A percentile compares a stretch with the other conserved stretches of the same genome.
These are phyloP conservation scores for Physocephala rufipes DNA, from an alignment of 2,888 invertebrate genomes.

Conservation along the genomic window DNA sequence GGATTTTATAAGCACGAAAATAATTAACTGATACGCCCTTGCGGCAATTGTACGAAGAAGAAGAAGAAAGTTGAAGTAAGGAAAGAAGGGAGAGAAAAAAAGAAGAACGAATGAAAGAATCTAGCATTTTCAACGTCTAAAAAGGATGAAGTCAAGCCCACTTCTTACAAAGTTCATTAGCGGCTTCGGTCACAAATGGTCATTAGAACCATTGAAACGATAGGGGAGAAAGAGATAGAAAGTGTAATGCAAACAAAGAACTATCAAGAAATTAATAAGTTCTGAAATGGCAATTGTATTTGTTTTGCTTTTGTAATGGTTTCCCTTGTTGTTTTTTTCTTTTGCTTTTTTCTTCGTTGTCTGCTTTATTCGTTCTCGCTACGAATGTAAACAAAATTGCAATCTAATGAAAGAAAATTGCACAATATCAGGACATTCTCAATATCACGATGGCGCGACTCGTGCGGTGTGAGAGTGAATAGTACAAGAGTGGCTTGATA, in stretches of 20 bases:
- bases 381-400: constrained; percentile 28
- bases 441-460: no score
- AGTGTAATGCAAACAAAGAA: not conserved
- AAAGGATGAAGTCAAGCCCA: not conserved
- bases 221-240: constrained; percentile 6
- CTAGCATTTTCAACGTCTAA: not conserved
- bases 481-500: not conserved
- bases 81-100: not conserved
- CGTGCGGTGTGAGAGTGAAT: not conserved
- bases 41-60: no score
- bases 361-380: not conserved
- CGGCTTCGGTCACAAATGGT: not conserved
- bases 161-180: not conserved
- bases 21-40: no score
- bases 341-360: no score
- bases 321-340: not conserved
- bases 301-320: constrained; percentile 25
- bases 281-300: constrained; percentile 12
- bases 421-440: constrained; percentile 4
- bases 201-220: not conserved
- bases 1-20: no score
- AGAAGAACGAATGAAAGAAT: not conserved
- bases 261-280: constrained; percentile 13
- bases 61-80: no score
- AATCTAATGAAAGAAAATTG: constrained; percentile 41